Percentiles rank a stretch among this genome's conserved stretches.
phyloP scores from a whole-genome alignment of 2,888 invertebrate genomes.

The Sesamia inferens region DNA sequence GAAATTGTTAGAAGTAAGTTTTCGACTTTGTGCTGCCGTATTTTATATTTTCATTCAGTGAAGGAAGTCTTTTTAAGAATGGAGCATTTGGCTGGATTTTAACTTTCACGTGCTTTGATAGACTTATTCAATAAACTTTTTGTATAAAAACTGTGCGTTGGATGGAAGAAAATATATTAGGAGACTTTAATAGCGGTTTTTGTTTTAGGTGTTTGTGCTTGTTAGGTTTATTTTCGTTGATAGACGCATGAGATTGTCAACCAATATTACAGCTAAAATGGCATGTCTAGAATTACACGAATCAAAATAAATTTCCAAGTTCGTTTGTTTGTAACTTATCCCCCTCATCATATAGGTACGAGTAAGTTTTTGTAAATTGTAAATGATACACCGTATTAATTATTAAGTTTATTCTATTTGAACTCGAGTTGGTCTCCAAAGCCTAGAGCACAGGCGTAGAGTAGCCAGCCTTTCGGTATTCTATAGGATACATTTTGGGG shows the following conservation, averaged over 20 bases:
- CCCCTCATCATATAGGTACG: background rate
- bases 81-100: constrained; percentile 20
- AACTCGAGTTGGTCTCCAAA: too few species aligned
- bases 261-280: background rate
- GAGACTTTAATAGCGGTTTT: too few species aligned
- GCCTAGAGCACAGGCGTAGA: too few species aligned
- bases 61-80: constrained; percentile 35
- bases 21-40: constrained; percentile 35
- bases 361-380: background rate
- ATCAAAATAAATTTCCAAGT: background rate
- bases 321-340: background rate
- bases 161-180: background rate
- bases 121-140: constrained; percentile 23
- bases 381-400: background rate
- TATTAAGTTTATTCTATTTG: too few species aligned
- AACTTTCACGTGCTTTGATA: constrained; percentile 27
- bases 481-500: too few species aligned
- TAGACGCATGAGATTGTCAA: background rate
- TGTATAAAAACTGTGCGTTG: background rate
- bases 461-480: too few species aligned
- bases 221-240: background rate
- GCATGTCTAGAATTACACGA: background rate
- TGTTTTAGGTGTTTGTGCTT: background rate
- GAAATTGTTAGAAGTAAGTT: constrained; percentile 48
- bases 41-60: constrained; percentile 44